phyloP scores from a whole-genome alignment of 2,113 vertebrate genomes.

The Anas platyrhynchos region DNA sequence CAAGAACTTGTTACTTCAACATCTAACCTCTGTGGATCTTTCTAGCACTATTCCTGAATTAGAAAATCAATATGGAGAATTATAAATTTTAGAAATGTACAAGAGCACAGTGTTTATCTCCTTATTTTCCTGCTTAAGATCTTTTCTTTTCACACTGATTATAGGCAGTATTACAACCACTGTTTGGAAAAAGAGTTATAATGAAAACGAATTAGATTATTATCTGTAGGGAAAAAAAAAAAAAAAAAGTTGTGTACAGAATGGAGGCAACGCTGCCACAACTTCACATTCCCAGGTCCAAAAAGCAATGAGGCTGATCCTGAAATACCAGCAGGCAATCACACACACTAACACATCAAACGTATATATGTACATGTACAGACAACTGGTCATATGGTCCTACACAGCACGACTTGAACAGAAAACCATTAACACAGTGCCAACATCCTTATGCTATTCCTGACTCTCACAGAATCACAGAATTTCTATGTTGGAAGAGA shows the following conservation, averaged over 20 bases:
- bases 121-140: not conserved
- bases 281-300: not conserved
- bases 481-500: too few relatives aligned
- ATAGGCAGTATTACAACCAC: not conserved
- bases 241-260: not conserved
- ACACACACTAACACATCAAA: fast-evolving
- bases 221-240: not conserved
- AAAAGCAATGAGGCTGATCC: not conserved
- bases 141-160: not conserved
- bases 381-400: not conserved
- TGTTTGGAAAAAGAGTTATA: not conserved
- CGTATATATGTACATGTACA: fast-evolving
- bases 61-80: not conserved
- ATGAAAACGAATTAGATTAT: not conserved
- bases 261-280: not conserved
- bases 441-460: not conserved
- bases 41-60: not conserved
- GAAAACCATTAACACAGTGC: not conserved
- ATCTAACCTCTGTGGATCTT: not conserved
- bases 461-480: not conserved
- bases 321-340: not conserved
- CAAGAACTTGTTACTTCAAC: not conserved
- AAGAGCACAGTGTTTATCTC: not conserved
- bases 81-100: not conserved
- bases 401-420: not conserved